These are phyloP conservation scores for Atethmia centrago DNA, from an alignment of 2,888 invertebrate genomes.

Conservation along the genomic window DNA sequence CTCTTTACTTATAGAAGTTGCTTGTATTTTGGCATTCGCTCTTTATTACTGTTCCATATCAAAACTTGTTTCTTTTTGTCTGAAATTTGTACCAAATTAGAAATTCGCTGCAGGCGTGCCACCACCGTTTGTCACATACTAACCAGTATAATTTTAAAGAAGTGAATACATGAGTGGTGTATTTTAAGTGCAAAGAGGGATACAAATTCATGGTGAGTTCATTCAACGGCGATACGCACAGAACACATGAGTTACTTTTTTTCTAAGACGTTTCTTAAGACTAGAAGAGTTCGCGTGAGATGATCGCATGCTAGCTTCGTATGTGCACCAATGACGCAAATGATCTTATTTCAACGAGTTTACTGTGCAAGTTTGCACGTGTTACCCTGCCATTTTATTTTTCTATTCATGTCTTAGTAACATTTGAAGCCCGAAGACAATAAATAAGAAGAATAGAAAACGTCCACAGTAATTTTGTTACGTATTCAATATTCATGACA, in stretches of 20 bases:
- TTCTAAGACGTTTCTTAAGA: neutral
- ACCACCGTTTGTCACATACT: constrained; percentile 27
- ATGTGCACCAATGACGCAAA: constrained; percentile 71
- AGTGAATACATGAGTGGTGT: constrained; percentile 35
- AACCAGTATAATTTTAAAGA: constrained; percentile 41
- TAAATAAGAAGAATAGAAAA: constrained; percentile 38
- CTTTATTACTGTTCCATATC: constrained; percentile 1
- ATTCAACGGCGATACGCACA: constrained; percentile 10
- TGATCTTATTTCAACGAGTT: constrained; percentile 57
- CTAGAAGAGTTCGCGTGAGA: constrained; percentile 60
- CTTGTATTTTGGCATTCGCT: neutral
- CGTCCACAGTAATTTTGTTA: constrained; percentile 15
- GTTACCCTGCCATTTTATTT: constrained; percentile 49
- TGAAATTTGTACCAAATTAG: constrained; percentile 56
- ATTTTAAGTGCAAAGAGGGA: constrained; percentile 37
- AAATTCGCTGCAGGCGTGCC: constrained; percentile 38
- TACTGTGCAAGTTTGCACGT: constrained; percentile 48
- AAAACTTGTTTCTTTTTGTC: constrained; percentile 53
- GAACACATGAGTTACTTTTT: constrained; percentile 12
- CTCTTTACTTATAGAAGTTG: neutral
- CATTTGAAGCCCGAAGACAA: constrained; percentile 36
- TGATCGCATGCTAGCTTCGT: constrained; percentile 57
- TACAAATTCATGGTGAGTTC: constrained; percentile 13
- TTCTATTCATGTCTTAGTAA: constrained; percentile 34
- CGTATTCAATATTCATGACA: constrained; percentile 13